Conservation (phyloP, 2,888 invertebrate species). For the Erebia epiphron region DNA sequence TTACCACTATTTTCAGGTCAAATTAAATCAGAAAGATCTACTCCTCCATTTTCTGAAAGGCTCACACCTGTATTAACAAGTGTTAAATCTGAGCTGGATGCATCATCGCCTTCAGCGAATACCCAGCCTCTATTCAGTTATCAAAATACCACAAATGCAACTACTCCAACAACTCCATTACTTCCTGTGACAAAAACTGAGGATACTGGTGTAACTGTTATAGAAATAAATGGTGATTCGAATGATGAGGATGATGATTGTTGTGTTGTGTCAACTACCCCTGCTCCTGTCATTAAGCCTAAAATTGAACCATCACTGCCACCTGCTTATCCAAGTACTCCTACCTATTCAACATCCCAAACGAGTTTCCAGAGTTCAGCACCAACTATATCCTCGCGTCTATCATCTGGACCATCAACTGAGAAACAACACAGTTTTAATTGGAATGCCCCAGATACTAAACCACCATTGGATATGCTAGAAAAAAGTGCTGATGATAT, state of each 20-base stretch:
- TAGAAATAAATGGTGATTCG: conserved; percentile 77
- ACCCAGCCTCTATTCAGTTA: conserved; percentile 45
- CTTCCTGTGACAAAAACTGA: conserved; percentile 68
- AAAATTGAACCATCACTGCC: conserved; percentile 63
- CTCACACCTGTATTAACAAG: conserved; percentile 61
- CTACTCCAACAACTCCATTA: conserved; percentile 48
- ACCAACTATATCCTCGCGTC: conserved; percentile 47
- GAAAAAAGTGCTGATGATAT: conserved; percentile 78
- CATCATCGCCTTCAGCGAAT: conserved; percentile 34
- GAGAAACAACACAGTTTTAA: conserved; percentile 77
- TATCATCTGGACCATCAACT: conserved; percentile 55
- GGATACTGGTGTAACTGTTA: conserved; percentile 61
- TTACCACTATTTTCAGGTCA: conserved; percentile 63
- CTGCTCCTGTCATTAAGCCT: conserved; percentile 72
- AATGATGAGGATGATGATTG: conserved; percentile 78
- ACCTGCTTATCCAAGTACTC: conserved; percentile 55
- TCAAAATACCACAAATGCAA: conserved; percentile 35
- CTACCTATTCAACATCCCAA: conserved; percentile 51
- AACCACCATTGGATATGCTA: conserved; percentile 69
- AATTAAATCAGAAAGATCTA: conserved; percentile 69
- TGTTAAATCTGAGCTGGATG: conserved; percentile 67
- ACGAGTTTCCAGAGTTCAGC: conserved; percentile 42
- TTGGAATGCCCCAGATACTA: conserved; percentile 77
- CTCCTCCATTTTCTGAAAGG: conserved; percentile 54
- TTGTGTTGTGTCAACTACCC: conserved; percentile 75